Evolutionary conservation across 2,113 vertebrate species (phyloP), one percentile per base, ranked within the genome.

Genomic region (Sardina pilchardus): DNA sequence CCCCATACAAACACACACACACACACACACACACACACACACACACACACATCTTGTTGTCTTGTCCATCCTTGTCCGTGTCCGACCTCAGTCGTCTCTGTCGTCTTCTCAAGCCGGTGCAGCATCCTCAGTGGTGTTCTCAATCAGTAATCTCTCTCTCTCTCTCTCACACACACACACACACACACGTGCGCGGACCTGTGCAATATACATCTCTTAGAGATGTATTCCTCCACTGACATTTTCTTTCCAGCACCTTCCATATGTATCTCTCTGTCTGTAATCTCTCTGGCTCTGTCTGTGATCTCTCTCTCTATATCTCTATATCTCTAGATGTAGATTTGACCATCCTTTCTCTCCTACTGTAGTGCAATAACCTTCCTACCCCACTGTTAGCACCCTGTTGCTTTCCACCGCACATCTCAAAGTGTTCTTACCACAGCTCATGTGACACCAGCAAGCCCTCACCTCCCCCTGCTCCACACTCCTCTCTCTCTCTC

Each of bases 401-500:
- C 63, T 26, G 63, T 71, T 71, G 63, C 63, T 71, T 3, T 71
- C 59, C 84, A 56, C 47, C 81, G 45, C 78, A 81, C 83, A 85
- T 75, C 82, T 84, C 45, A 85, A 43, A 85, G 10, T 44, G 44
- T 71, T 48, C 39, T 87, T 87, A 71, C 87, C 85, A 59, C 43
- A 80, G 44, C 75, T 71, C 63, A 71, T 71, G 63, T 71, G 63
- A 71, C 63, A 71, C 63, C 63, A 71, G n/a, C 63, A 71, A 34
- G 5, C 7, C 50, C 21, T 56, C 21, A 24, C 39, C 21, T 44
- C 59, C 71, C 81, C 24, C 45, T n/a, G 5, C 7, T 82, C 63
- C 63, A 30, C 21, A 9, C 45, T 47, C 8, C 67, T 78, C 63
- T 24, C 59, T n/a, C n/a, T 63, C 24, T 63, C 59, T 63, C 59